Base-by-base conservation (phyloP, 37 sponge, comb jelly and placozoan genomes). In the Diacarnus erythraeanus region DNA sequence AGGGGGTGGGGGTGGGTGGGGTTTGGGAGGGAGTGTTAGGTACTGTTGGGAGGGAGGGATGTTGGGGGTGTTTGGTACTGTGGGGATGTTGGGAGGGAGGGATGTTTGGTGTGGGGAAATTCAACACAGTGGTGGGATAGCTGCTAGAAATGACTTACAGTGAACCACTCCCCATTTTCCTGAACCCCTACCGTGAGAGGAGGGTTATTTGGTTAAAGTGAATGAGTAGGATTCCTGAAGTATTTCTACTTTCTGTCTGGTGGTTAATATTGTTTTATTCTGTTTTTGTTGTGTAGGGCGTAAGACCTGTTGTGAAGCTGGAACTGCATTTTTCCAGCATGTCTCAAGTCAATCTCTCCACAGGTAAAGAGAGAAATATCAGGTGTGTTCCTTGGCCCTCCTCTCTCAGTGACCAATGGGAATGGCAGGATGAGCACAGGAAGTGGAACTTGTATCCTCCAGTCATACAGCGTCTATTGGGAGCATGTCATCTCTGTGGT, bases 291-390 rank as follows among this genome's bases (percentile, higher is more conserved):
- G 6, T 47, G 51, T 30, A 65, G 66, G 66, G 29, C 12, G 66
- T 3, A 31, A 34, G 68, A 0, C 2, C 74, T 2, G 33, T 17
- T 3, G 78, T 77, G 30, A 80, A 80, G 38, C 26, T 87, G 69
- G 78, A 83, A 10, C 57, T 92, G 5, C 31, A 36, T 31, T 85
- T 93, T 58, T 18, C 65, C 59, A 36, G 59, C 29, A 93, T 93
- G 93, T 42, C 75, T 2, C 93, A 93, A 38, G 76, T 22, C 42
- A 93, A 93, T 76, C 36, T 59, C 2, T 12, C 73, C 5, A 88
- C 93, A 3, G 93, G 93, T 0, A 78, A 78, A 75, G 76, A 88
- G 66, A 44, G 93, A 18, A 64, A 81, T n/a, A 59, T 93, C 15
- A 56, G 90, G 29, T 93, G 93, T 38, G 37, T 40, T 18, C 38